These are phyloP conservation scores for Tachystola acroxantha DNA, from an alignment of 2,888 invertebrate genomes.

Conservation along the genomic window DNA sequence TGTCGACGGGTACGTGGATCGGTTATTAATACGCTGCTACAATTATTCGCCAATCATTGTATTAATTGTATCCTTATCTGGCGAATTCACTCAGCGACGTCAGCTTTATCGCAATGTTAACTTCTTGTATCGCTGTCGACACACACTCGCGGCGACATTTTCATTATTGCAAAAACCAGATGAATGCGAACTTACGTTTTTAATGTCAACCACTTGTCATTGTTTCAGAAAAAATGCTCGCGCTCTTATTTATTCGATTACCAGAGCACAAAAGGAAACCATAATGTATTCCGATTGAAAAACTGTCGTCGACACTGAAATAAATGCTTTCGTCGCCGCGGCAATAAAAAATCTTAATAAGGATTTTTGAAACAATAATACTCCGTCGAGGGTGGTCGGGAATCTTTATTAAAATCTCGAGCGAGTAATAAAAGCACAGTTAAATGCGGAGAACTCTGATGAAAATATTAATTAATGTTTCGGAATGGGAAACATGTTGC, in stretches of 20 bases:
- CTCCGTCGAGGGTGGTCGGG: slow-evolving; percentile 68
- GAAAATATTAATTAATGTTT: slow-evolving; percentile 78
- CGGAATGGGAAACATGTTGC: slow-evolving; percentile 75
- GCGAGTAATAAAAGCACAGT: slow-evolving; percentile 74
- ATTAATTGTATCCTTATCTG: slow-evolving; percentile 64
- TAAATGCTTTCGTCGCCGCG: slow-evolving; percentile 42
- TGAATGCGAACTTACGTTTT: slow-evolving; percentile 27
- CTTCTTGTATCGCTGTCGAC: slow-evolving; percentile 36
- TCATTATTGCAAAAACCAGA: slow-evolving; percentile 47
- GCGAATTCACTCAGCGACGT: slow-evolving; percentile 40
- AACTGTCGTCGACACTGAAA: slow-evolving; percentile 46
- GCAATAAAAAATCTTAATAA: slow-evolving; percentile 62
- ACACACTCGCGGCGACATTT: slow-evolving; percentile 37
- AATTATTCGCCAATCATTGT: slow-evolving; percentile 54
- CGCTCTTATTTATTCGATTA: slow-evolving; percentile 27
- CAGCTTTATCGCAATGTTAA: slow-evolving; percentile 40
- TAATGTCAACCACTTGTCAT: slow-evolving; percentile 35
- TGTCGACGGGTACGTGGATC: slow-evolving; percentile 57
- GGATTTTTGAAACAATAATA: slow-evolving; percentile 65
- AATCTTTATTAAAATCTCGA: slow-evolving; percentile 76
- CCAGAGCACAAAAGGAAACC: slow-evolving; percentile 30
- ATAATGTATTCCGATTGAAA: slow-evolving; percentile 38
- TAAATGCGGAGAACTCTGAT: slow-evolving; percentile 73
- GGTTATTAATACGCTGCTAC: slow-evolving; percentile 62
- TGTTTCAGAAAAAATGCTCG: slow-evolving; percentile 19